Conservation (phyloP, 2,888 invertebrate genomes). For the Stenchaetothrips biformis region DNA sequence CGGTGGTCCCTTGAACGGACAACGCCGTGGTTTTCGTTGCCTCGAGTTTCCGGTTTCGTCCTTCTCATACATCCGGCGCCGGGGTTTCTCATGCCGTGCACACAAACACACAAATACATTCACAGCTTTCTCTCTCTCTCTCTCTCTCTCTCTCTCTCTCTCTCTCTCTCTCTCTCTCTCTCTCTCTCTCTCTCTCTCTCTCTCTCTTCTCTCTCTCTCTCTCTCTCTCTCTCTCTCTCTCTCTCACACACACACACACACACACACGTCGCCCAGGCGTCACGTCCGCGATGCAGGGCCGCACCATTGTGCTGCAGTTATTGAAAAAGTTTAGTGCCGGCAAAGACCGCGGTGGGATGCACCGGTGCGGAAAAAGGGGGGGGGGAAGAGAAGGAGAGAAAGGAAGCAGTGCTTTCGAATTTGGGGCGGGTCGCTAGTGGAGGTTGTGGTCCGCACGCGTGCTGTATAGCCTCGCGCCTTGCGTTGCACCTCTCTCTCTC, state of each 20-base stretch:
- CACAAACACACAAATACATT: too few species aligned
- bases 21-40: too few species aligned
- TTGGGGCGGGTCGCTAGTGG: background rate
- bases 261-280: background rate
- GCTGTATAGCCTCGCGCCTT: too few species aligned
- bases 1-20: too few species aligned
- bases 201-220: background rate
- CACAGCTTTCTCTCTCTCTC: background rate
- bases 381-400: background rate
- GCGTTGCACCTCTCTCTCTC: background rate
- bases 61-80: too few species aligned
- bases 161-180: background rate
- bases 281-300: background rate
- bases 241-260: background rate
- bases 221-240: background rate
- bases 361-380: background rate
- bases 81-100: too few species aligned
- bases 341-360: background rate
- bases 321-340: background rate
- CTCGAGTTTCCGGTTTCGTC: too few species aligned
- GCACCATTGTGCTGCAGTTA: background rate
- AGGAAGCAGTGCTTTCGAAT: background rate
- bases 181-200: background rate
- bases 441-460: too few species aligned
- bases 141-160: slow-evolving; percentile 17